Evolutionary conservation across 2,888 invertebrate species (phyloP), one percentile per base, ranked within the genome.

Genomic region (Pachliopta kotzebuea): DNA sequence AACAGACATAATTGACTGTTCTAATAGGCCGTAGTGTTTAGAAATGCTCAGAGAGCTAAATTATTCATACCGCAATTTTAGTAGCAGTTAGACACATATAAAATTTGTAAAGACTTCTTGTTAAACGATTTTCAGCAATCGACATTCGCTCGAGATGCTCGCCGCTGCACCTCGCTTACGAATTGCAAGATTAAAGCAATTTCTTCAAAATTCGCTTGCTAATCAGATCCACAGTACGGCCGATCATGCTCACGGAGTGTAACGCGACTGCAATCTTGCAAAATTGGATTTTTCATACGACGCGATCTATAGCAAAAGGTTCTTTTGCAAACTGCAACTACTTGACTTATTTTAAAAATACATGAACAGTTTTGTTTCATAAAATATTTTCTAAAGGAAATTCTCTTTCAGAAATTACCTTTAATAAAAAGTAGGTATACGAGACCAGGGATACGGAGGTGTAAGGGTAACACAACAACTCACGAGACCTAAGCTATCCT

Each of bases 201-300:
- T 62, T 56, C 57, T 24, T 62, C 52, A 52, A 57, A 62, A 62
- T 57, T 31, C 52, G 62, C 62, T 62, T 53, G 50, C 42, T 57
- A 62, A 62, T 52, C 57, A 57, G 62, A 57, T 62, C 53, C 56
- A 24, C 53, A 37, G 18, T 53, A 14, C 23, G 53, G 23, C 23
- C 53, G 37, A 37, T 21, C 50, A 56, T 31, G 31, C 24, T 50
- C 49, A 37, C 37, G 37, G 37, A 29, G 55, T 55, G 53, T 31
- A 62, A 56, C 45, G 45, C 45, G 31, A 62, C 56, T 62, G 49
- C 45, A 62, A 56, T 62, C 49, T 56, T 49, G 62, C 62, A 56
- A 61, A 61, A 20, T 61, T n/a, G 26, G 45, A 61, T 26, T 56
- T 56, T 26, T n/a, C 14, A 60, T 56, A 49, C 29, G 61, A 45